Conservation (phyloP, 2,888 invertebrate genomes). For the Chalcosyrphus nemorum region DNA sequence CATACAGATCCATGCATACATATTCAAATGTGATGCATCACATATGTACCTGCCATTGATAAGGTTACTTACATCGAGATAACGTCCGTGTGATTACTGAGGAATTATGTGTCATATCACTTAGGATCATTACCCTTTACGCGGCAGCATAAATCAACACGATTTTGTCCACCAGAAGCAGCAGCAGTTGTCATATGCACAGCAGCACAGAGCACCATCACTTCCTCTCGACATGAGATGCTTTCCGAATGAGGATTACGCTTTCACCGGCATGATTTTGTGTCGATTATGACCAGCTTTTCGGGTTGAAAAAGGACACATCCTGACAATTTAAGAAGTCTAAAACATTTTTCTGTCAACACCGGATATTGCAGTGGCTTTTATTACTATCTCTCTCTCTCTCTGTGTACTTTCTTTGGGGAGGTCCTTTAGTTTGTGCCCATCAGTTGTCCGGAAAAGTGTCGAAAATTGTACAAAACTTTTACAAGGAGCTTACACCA, state of each 20-base stretch:
- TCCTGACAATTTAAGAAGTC: slow-evolving; percentile 43
- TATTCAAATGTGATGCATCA: slow-evolving; percentile 10
- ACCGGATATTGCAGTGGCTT: slow-evolving; percentile 59
- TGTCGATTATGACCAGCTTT: slow-evolving; percentile 56
- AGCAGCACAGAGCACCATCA: background rate
- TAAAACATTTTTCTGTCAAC: slow-evolving; percentile 61
- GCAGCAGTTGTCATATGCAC: slow-evolving; percentile 39
- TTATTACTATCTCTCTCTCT: background rate
- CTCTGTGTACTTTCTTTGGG: too few species aligned
- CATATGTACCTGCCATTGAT: slow-evolving; percentile 66
- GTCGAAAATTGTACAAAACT: slow-evolving; percentile 50
- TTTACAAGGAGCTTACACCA: slow-evolving; percentile 30
- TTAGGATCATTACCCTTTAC: slow-evolving; percentile 59
- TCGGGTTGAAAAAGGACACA: background rate
- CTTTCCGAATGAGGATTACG: slow-evolving; percentile 40
- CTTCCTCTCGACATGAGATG: background rate
- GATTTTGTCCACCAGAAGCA: background rate
- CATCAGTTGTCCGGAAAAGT: slow-evolving; percentile 4
- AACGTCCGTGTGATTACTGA: slow-evolving; percentile 49
- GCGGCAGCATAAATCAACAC: slow-evolving; percentile 64
- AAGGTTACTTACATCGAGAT: slow-evolving; percentile 47
- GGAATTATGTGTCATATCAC: slow-evolving; percentile 66
- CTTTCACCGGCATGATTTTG: slow-evolving; percentile 7
- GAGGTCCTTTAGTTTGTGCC: background rate
- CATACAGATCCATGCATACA: background rate